A percentile compares a stretch with the other conserved stretches of the same genome.
Conservation (phyloP, 2,888 invertebrate species). For the Leptopilina drosophilae region DNA sequence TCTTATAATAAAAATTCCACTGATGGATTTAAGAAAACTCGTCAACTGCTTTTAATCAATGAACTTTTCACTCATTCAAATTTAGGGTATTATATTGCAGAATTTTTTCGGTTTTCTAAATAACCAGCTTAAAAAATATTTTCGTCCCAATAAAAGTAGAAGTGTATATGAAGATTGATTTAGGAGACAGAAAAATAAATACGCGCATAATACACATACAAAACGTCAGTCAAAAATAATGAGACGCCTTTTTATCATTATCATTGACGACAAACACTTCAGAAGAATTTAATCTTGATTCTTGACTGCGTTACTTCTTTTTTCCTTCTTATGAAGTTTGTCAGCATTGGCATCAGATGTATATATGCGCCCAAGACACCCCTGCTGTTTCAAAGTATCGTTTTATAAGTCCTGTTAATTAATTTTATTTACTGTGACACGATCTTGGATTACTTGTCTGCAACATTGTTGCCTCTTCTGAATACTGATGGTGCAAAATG, state of each 20-base stretch:
- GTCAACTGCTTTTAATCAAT: too few species aligned
- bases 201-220: neutral
- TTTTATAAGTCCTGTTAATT: slow-evolving; percentile 30
- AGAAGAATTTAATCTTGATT: slow-evolving; percentile 29
- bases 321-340: slow-evolving; percentile 20
- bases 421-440: slow-evolving; percentile 34
- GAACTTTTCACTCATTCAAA: too few species aligned
- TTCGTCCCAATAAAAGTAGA: neutral
- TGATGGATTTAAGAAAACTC: too few species aligned
- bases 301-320: slow-evolving; percentile 14
- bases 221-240: slow-evolving; percentile 36
- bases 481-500: slow-evolving; percentile 28
- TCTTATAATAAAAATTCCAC: too few species aligned
- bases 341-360: slow-evolving; percentile 23
- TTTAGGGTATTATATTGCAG: too few species aligned
- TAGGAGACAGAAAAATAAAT: slow-evolving; percentile 14
- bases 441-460: slow-evolving; percentile 29
- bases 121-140: too few species aligned
- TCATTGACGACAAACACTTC: neutral
- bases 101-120: too few species aligned
- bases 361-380: slow-evolving; percentile 1
- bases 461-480: slow-evolving; percentile 27
- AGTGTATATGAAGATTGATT: slow-evolving; percentile 12
- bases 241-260: slow-evolving; percentile 13
- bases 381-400: slow-evolving; percentile 20